Evolutionary conservation across 2,113 vertebrate genomes (phyloP), one percentile per base, ranked within the genome.

Genomic region (Poecile atricapillus): DNA sequence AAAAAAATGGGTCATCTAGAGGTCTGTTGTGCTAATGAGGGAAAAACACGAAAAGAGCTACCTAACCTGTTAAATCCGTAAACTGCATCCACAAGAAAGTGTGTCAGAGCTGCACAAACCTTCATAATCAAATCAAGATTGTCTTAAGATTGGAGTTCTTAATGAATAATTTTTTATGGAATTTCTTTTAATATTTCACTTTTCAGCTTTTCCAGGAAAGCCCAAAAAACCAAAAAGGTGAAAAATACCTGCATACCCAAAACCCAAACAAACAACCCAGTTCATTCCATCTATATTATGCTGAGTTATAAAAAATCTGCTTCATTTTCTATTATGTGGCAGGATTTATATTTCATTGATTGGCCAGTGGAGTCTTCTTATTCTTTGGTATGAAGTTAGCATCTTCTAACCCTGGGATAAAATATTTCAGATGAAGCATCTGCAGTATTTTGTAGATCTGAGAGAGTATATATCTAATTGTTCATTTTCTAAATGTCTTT

Each of bases 191-290:
- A 43, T 43, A 35, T 55, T 85, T 33, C 31, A 6, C 2, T 70
- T 56, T 74, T 41, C 3, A 27, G 4, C 3, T 62, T 79, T 39
- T 68, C 52, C 9, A 67, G 5, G 3, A 31, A 46, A 58, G 18
- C 15, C 39, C 21, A 14, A 27, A 46, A 39, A 39, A 8, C 5
- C 6, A 47, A 37, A 28, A 39, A 43, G 43, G 2, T 27, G 4
- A 11, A 52, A 46, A 47, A 14, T 30, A 47, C 15, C 9, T 11
- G 6, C 11, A 30, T 6, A 37, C 9, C 15, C 30, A 31, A 37
- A 76, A 15, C 6, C 43, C 19, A 35, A 79, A 37, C 0, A 2
- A 21, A 35, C 5, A n/a, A 23, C 3, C 1, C 12, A 27, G 10
- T 50, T 80, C 1, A 49, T 7, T 70, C 12, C 2, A 20, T 52